Base-by-base conservation (phyloP, 2,888 invertebrate genomes). In the Rambutsinella grinnellia region DNA sequence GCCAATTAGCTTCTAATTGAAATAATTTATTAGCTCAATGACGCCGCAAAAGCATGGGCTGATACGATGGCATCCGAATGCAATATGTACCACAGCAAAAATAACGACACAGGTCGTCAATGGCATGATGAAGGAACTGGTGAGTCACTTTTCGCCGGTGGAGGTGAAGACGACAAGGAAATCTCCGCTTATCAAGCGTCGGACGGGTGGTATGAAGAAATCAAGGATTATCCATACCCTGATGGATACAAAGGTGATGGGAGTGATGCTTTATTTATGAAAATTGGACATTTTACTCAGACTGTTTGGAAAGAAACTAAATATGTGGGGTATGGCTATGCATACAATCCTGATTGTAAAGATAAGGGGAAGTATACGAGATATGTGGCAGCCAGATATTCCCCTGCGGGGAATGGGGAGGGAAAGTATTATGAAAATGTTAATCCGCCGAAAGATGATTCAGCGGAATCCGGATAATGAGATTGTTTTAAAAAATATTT, bases 121-220 rank as follows among this genome's bases (percentile, higher is more conserved):
- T 69, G 65, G 69, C 21, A 47, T 2, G 69, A 58, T 0, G 57
- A 44, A 8, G 2, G 27, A 10, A 60, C 69, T 2, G 69, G 75
- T 8, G 76, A 76, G 36, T 23, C 47, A 17, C 13, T 46, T 3
- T 2, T 36, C 6, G 27, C 28, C 3, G 10, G 36, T 3, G 60
- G 60, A 1, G 54, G 49, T 15, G 19, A 61, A 17, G 26, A 53
- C 2, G 49, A 24, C 1, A 19, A 28, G 5, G 19, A 36, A 8
- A 36, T 26, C 36, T 36, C 54, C 17, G 75, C 68, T 0, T 75
- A 75, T 19, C 6, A 24, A 0, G 67, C 75, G 13, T 44, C 68
- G 13, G 51, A 75, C 49, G 68, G 75, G 1, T 75, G 75, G 75
- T 75, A 75, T 19, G 68, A 75, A 19, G 75, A 75, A 53, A 63